A percentile compares a stretch with the other conserved stretches of the same genome.
These are phyloP conservation scores for Malurus elegans DNA, from an alignment of 2,113 vertebrate genomes.

Conservation along the genomic window DNA sequence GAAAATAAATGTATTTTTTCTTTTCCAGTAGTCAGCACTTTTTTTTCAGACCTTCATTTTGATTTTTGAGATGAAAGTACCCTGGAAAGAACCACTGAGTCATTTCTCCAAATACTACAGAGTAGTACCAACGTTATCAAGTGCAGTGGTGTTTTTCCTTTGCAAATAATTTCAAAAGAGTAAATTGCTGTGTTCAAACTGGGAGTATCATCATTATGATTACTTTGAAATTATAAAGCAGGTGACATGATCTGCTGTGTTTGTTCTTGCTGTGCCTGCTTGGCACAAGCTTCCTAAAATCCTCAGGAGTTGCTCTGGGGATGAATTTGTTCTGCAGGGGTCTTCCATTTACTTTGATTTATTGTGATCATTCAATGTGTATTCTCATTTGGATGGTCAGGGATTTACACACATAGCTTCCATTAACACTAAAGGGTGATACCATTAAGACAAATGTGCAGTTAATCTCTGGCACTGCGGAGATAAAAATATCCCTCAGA, in stretches of 20 bases:
- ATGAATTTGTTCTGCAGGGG: conserved; percentile 33
- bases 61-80: neutral
- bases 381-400: conserved; percentile 54
- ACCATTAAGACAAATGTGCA: conserved; percentile 56
- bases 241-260: neutral
- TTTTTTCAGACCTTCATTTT: neutral
- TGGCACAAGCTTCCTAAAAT: conserved; percentile 18
- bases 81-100: neutral
- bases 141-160: neutral
- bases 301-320: conserved; percentile 9
- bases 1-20: neutral
- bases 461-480: conserved; percentile 44
- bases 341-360: conserved; percentile 65
- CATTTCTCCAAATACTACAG: neutral
- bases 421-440: conserved; percentile 59
- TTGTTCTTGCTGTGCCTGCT: conserved; percentile 15
- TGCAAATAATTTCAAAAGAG: neutral
- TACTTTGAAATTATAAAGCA: neutral
- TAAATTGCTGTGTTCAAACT: neutral
- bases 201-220: neutral
- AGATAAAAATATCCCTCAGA: conserved; percentile 51
- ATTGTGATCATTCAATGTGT: conserved; percentile 27
- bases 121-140: neutral
- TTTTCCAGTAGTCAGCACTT: neutral
- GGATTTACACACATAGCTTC: conserved; percentile 63